A percentile compares a stretch with the other conserved stretches of the same genome.
phyloP scores from a whole-genome alignment of 2,888 invertebrate genomes.

The Steromphala cineraria region DNA sequence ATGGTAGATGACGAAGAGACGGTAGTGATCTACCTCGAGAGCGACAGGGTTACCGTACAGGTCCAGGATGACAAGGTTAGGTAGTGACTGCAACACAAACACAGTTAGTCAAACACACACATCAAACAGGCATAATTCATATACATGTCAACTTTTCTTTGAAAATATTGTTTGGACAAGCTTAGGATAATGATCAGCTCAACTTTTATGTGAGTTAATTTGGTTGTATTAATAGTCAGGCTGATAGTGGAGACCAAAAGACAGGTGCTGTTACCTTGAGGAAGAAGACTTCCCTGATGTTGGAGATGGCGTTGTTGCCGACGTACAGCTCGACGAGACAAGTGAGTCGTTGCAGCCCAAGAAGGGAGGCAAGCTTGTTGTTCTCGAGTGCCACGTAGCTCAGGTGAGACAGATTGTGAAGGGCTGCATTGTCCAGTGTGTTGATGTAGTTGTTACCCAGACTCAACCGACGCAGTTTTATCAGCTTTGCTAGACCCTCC shows the following conservation, averaged over 20 bases:
- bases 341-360: conserved; percentile 62
- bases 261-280: conserved; percentile 65
- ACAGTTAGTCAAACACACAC: not conserved
- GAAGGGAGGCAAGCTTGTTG: conserved; percentile 68
- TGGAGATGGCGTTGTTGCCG: conserved; percentile 71
- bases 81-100: conserved; percentile 55
- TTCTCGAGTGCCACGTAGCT: conserved; percentile 70
- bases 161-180: too few species aligned
- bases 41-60: conserved; percentile 73
- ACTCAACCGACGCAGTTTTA: conserved; percentile 64
- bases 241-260: too few species aligned
- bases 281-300: conserved; percentile 72
- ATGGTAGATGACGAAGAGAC: conserved; percentile 75
- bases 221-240: too few species aligned
- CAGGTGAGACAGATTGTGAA: conserved; percentile 61
- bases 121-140: not conserved
- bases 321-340: conserved; percentile 73
- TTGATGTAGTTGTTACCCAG: conserved; percentile 71
- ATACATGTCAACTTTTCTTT: too few species aligned
- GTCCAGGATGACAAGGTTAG: conserved; percentile 72
- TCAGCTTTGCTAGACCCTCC: conserved; percentile 66
- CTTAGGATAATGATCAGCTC: too few species aligned
- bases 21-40: conserved; percentile 70
- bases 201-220: too few species aligned
- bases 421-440: conserved; percentile 60